A percentile compares a stretch with the other conserved stretches of the same genome.
These are phyloP conservation scores for Dilophus febrilis DNA, from an alignment of 2,888 invertebrate species.

Conservation along the genomic window DNA sequence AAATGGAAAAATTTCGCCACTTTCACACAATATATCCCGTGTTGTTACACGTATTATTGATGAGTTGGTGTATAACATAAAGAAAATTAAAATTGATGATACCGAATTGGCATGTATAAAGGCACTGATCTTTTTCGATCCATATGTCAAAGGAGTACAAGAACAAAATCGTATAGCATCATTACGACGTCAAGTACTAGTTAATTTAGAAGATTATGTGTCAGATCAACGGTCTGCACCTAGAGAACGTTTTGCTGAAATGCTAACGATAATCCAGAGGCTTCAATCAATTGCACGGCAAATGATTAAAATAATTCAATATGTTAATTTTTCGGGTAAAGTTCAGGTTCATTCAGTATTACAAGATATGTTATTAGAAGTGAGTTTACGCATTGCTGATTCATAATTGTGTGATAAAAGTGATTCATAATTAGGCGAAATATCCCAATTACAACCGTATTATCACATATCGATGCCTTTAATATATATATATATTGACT, in stretches of 20 bases:
- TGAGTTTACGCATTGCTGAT: too few relatives aligned
- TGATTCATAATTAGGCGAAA: conserved; percentile 21
- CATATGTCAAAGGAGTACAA: conserved; percentile 83
- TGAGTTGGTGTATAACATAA: conserved; percentile 86
- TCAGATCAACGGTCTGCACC: conserved; percentile 91
- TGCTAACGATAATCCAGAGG: conserved; percentile 81
- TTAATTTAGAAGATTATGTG: conserved; percentile 91
- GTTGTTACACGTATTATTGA: conserved; percentile 91
- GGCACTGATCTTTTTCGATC: conserved; percentile 97
- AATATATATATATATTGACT: too few relatives aligned
- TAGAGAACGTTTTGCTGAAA: conserved; percentile 83
- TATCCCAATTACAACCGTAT: not conserved
- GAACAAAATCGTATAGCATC: conserved; percentile 76
- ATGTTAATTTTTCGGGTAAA: conserved; percentile 85
- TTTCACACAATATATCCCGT: conserved; percentile 75
- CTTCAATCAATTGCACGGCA: conserved; percentile 94
- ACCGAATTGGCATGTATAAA: conserved; percentile 96
- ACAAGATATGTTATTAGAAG: conserved; percentile 92
- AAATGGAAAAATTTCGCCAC: conserved; percentile 48
- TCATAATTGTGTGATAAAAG: conserved; percentile 20
- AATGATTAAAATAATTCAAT: conserved; percentile 96
- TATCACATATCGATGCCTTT: conserved; percentile 17
- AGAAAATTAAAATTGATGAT: conserved; percentile 91
- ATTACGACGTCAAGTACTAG: conserved; percentile 82
- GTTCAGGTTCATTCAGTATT: conserved; percentile 85